Evolutionary conservation across 2,113 vertebrate species (phyloP).

Genomic region (Pituophis catenifer): DNA sequence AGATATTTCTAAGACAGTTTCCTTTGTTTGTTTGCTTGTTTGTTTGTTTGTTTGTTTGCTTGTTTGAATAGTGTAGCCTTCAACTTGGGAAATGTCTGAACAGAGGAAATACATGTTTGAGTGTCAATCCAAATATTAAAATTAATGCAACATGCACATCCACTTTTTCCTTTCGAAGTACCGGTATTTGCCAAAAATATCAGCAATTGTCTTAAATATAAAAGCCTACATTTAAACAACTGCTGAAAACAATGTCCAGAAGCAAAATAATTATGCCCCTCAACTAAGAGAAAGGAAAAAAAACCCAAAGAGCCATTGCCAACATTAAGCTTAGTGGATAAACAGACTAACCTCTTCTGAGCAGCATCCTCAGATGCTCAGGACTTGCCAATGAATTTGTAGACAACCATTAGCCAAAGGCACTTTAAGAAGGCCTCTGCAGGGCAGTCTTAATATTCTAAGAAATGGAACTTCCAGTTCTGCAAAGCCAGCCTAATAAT

Average conservation of each 20-base stretch:
- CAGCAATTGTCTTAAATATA: not conserved
- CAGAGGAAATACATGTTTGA: not conserved
- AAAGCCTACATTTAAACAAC: not conserved
- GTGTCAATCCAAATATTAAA: not conserved
- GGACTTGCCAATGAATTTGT: not conserved
- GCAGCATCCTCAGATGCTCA: not conserved
- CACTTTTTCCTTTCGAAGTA: not conserved
- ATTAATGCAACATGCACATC: not conserved
- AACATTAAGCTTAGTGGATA: not conserved
- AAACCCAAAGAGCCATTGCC: not conserved
- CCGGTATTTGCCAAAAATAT: not conserved
- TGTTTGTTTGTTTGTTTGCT: not conserved
- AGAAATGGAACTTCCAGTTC: slow-evolving; percentile 20
- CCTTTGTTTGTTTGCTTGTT: not conserved
- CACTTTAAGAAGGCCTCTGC: not conserved
- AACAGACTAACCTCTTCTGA: not conserved
- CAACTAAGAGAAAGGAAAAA: not conserved
- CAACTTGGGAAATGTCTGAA: not conserved
- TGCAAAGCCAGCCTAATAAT: slow-evolving; percentile 9
- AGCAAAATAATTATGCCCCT: not conserved
- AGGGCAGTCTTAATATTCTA: not conserved
- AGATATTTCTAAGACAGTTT: not conserved
- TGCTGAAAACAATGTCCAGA: not conserved
- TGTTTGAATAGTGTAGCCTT: not conserved
- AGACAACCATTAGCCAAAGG: not conserved